Evolutionary conservation across 2,797 vertebrate species (phyloP).

Genomic region (Zonotrichia albicollis): DNA sequence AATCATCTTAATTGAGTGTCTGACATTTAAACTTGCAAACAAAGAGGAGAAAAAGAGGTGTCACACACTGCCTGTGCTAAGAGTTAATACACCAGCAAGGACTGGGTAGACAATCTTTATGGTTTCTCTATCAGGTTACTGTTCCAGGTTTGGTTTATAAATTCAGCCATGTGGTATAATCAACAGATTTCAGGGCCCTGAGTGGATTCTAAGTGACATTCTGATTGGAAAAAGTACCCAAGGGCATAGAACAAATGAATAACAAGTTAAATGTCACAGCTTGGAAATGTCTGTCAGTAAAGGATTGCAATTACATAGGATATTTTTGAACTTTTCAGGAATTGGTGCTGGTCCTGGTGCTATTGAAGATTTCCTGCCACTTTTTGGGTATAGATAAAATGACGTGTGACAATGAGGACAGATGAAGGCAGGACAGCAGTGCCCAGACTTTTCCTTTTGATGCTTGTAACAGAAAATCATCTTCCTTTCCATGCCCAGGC

Average conservation of each 20-base stretch:
- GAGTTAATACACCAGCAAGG: not conserved
- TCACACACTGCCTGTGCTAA: not conserved
- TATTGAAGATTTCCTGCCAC: not conserved
- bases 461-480: not conserved
- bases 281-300: not conserved
- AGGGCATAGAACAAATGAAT: not conserved
- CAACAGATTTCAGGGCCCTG: not conserved
- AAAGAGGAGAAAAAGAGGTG: not conserved
- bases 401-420: not conserved
- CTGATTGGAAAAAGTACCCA: not conserved
- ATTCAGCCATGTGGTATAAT: not conserved
- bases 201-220: not conserved
- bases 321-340: not conserved
- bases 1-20: not conserved
- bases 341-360: accelerated
- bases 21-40: not conserved
- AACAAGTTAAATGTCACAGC: not conserved
- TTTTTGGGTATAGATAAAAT: not conserved
- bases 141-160: not conserved
- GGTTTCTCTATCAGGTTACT: not conserved
- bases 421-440: not conserved
- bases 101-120: not conserved
- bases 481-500: not conserved
- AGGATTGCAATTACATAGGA: not conserved
- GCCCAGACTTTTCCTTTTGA: not conserved